These are phyloP conservation scores for Pterocles orientalis DNA, from an alignment of 2,113 vertebrate species.

Conservation along the genomic window DNA sequence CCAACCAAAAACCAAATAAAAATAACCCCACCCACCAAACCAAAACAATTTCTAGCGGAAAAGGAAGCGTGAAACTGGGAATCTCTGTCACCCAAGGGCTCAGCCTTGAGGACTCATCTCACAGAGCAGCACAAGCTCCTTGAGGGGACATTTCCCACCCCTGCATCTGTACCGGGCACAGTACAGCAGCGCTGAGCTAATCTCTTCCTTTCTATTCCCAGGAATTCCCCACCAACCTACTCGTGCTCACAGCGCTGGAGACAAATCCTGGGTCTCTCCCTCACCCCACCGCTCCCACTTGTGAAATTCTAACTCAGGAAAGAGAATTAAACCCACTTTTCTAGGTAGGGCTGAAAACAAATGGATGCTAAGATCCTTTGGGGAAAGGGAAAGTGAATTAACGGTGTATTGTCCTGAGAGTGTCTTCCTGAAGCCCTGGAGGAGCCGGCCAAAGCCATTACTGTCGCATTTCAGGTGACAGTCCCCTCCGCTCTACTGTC, in stretches of 20 bases:
- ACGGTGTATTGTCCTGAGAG: not conserved
- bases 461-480: not conserved
- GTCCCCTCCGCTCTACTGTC: not conserved
- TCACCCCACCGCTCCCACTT: not conserved
- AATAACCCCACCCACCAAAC: too few relatives aligned
- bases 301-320: not conserved
- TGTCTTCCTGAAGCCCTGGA: not conserved
- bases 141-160: not conserved
- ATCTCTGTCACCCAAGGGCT: not conserved
- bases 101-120: not conserved
- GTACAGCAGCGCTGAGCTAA: not conserved
- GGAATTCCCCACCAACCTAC: not conserved
- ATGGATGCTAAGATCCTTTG: not conserved
- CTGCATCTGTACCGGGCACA: not conserved
- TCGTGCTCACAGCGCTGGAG: not conserved
- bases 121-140: not conserved
- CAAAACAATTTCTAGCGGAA: not conserved
- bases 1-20: too few relatives aligned
- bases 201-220: not conserved
- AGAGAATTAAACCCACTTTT: not conserved
- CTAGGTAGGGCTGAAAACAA: not conserved
- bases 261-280: not conserved
- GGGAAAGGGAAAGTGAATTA: slow-evolving; percentile 23
- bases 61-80: not conserved
- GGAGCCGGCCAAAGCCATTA: not conserved